Evolutionary conservation across 2,113 vertebrate genomes (phyloP).

Genomic region (Phasianus colchicus): DNA sequence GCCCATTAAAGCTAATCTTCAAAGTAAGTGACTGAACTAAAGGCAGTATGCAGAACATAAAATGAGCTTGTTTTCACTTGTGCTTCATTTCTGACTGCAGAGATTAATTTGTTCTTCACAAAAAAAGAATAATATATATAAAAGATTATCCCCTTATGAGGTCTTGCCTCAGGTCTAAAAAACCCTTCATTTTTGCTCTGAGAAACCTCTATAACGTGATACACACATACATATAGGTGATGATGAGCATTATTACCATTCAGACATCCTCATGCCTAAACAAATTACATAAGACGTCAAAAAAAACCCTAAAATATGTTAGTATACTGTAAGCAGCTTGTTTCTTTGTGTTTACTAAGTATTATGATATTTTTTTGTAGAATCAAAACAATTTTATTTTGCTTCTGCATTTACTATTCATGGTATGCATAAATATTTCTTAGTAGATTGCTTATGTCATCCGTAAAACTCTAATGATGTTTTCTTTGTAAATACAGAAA

Average conservation of each 20-base stretch:
- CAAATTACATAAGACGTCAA: not conserved
- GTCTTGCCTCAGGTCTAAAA: not conserved
- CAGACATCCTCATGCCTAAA: not conserved
- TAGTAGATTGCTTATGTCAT: not conserved
- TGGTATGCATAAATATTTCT: not conserved
- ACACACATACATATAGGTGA: not conserved
- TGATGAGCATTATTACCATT: not conserved
- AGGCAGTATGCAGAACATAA: not conserved
- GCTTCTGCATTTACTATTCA: not conserved
- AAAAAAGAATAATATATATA: not conserved
- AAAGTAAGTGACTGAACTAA: not conserved
- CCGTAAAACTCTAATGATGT: rapidly evolving
- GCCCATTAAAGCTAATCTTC: not conserved
- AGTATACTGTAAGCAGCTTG: not conserved
- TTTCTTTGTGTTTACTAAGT: not conserved
- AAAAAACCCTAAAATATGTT: not conserved
- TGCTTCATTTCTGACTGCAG: not conserved
- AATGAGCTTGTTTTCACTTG: not conserved
- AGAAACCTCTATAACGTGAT: not conserved
- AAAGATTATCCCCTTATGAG: not conserved
- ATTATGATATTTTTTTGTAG: not conserved
- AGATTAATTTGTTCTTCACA: not conserved
- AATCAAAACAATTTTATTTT: not conserved
- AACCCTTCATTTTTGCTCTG: not conserved
- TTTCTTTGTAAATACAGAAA: not conserved